Evolutionary conservation across 2,797 vertebrate species (phyloP).

Genomic region (Moxostoma hubbsi): DNA sequence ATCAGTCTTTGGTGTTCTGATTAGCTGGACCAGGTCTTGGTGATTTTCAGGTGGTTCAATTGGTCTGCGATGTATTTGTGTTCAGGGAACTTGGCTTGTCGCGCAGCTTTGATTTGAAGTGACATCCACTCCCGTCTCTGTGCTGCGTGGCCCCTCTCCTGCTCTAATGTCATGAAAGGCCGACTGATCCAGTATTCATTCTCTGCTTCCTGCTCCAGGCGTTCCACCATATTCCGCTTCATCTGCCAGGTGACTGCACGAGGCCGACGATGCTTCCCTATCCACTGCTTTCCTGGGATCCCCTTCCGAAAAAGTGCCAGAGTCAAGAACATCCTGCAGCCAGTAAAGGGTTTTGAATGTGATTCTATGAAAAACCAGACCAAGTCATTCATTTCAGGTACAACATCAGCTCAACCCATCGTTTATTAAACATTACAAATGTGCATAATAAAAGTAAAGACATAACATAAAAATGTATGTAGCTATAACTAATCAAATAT

Average conservation of each 20-base stretch:
- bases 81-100: constrained; percentile 77
- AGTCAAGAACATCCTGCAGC: constrained; percentile 87
- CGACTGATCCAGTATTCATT: constrained; percentile 95
- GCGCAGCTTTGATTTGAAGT: constrained; percentile 73
- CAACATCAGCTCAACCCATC: background rate
- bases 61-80: constrained; percentile 82
- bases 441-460: background rate
- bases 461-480: background rate
- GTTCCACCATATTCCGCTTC: constrained; percentile 79
- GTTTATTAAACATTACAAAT: background rate
- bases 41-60: constrained; percentile 85
- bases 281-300: constrained; percentile 91
- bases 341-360: background rate
- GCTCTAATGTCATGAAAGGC: constrained; percentile 84
- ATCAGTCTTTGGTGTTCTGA: background rate
- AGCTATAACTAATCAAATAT: too few species aligned
- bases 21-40: constrained; percentile 83
- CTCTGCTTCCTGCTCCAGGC: constrained; percentile 89
- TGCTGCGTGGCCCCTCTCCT: constrained; percentile 82
- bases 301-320: constrained; percentile 80
- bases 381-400: background rate
- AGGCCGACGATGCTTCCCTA: constrained; percentile 90
- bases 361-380: constrained; percentile 2
- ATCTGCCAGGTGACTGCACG: constrained; percentile 79
- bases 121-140: constrained; percentile 76